These are phyloP conservation scores for Cynaeus angustus DNA, from an alignment of 2,888 invertebrate species.

Conservation along the genomic window DNA sequence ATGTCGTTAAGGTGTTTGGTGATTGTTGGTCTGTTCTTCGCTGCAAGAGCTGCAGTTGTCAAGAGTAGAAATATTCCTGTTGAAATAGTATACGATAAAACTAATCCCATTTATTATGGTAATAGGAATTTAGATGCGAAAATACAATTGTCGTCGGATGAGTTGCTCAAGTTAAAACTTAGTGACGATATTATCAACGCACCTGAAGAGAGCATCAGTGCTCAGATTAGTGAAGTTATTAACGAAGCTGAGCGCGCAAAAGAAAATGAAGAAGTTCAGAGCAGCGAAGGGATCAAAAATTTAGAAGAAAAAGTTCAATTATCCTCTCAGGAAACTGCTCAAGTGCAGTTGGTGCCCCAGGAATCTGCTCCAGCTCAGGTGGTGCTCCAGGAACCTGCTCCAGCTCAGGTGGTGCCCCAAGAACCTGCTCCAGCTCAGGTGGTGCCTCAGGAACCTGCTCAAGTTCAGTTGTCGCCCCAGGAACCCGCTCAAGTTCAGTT, in stretches of 20 bases:
- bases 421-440: too few species aligned
- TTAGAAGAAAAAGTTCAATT: conserved; percentile 61
- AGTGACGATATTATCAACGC: conserved; percentile 36
- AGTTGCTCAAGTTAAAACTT: conserved; percentile 37
- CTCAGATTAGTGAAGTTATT: neutral
- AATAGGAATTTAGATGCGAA: conserved; percentile 62
- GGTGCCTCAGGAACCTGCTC: conserved; percentile 55
- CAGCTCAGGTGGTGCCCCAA: too few species aligned
- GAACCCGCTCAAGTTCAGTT: conserved; percentile 54
- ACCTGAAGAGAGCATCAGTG: neutral
- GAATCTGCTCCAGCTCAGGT: too few species aligned
- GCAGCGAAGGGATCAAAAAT: conserved; percentile 55
- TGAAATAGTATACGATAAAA: conserved; percentile 63
- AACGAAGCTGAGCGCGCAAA: conserved; percentile 1
- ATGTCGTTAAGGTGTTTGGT: conserved; percentile 63
- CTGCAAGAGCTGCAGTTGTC: conserved; percentile 57
- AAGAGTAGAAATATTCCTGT: conserved; percentile 64
- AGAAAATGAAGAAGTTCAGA: conserved; percentile 1
- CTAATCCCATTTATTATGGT: conserved; percentile 16
- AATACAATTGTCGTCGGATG: conserved; percentile 60
- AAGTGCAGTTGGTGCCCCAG: too few species aligned
- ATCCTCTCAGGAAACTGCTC: conserved; percentile 55
- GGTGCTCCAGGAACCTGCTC: too few species aligned
- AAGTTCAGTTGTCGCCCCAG: conserved; percentile 59
- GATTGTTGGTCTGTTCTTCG: conserved; percentile 57